A percentile compares a stretch with the other conserved stretches of the same genome.
Evolutionary conservation across 2,888 invertebrate genomes (phyloP).

Genomic region (Euzophera pinguis): DNA sequence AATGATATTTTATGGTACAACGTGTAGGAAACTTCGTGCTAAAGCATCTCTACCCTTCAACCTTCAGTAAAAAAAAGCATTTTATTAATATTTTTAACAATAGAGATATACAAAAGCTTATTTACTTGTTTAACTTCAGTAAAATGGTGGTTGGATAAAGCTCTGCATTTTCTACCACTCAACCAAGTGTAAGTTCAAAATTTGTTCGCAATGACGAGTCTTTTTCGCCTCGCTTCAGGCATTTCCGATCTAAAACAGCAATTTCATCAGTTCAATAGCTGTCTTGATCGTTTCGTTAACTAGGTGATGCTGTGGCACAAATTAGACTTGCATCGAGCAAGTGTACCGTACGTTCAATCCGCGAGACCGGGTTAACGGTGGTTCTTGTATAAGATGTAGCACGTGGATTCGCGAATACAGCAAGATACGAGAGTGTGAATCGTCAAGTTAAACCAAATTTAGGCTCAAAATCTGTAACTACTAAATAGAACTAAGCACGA

Average conservation of each 20-base stretch:
- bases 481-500: background rate
- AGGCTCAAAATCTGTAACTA: background rate
- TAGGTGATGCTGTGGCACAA: constrained; percentile 36
- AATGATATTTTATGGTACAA: too few relatives aligned
- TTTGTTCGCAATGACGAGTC: too few relatives aligned
- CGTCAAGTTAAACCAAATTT: background rate
- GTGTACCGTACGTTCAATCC: constrained; percentile 61
- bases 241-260: background rate
- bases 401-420: background rate
- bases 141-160: too few relatives aligned
- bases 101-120: too few relatives aligned
- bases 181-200: too few relatives aligned
- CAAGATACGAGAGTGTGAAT: background rate
- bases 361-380: constrained; percentile 57
- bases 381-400: constrained; percentile 7
- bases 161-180: too few relatives aligned
- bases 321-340: constrained; percentile 43
- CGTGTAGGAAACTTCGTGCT: too few relatives aligned
- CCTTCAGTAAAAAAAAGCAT: too few relatives aligned
- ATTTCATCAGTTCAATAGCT: background rate
- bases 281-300: background rate
- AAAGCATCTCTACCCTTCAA: too few relatives aligned
- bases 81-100: too few relatives aligned
- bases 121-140: too few relatives aligned
- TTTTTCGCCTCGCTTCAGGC: background rate